Conservation (phyloP, 2,113 vertebrate genomes). For the Vimba vimba region DNA sequence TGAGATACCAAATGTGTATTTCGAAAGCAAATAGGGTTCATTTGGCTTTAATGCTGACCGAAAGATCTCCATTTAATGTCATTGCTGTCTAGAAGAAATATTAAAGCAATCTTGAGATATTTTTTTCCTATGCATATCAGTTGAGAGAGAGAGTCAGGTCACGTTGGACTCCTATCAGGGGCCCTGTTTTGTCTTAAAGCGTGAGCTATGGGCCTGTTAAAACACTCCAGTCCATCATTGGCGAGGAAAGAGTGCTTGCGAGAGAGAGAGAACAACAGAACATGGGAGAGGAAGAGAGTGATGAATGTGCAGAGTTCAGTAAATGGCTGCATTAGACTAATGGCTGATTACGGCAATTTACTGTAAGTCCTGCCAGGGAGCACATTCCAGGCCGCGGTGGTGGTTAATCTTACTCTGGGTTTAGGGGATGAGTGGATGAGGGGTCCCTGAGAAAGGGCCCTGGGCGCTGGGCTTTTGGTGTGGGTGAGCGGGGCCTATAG, state of each 20-base stretch:
- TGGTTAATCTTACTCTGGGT: conserved; percentile 57
- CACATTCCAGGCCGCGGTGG: conserved; percentile 60
- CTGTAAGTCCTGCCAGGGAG: conserved; percentile 66
- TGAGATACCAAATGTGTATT: not conserved
- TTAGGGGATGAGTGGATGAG: conserved; percentile 27
- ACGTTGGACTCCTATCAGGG: not conserved
- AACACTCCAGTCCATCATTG: conserved; percentile 66
- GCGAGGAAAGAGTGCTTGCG: not conserved
- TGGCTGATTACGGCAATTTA: conserved; percentile 73
- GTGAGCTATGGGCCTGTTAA: conserved; percentile 41
- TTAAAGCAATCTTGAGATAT: not conserved
- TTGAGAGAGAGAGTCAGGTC: not conserved
- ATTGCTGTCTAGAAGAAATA: conserved; percentile 2
- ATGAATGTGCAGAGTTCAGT: conserved; percentile 73
- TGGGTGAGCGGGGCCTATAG: conserved; percentile 52
- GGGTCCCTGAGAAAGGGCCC: not conserved
- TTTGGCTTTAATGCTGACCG: not conserved
- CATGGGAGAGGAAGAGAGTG: conserved; percentile 63
- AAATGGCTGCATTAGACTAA: conserved; percentile 72
- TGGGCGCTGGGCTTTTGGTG: conserved; percentile 39
- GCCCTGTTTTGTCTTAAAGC: conserved; percentile 22
- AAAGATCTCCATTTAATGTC: not conserved
- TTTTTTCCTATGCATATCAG: not conserved
- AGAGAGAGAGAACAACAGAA: conserved; percentile 20
- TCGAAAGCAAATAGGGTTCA: not conserved